Conservation (phyloP, 2,113 vertebrate species). For the Melanostigma gelatinosum region DNA sequence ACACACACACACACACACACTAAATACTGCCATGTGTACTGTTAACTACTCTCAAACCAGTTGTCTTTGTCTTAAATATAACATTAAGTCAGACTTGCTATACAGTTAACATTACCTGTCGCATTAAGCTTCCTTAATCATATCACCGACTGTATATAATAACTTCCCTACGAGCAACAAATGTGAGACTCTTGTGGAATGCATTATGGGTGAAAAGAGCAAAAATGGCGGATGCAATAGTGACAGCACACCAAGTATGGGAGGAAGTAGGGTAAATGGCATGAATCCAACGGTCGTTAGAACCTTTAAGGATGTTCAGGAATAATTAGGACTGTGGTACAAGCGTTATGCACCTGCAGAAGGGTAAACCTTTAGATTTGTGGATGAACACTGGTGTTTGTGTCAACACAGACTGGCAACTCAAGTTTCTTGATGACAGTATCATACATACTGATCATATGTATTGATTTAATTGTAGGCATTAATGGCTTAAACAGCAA, state of each 20-base stretch:
- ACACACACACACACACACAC: background rate
- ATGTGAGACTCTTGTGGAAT: background rate
- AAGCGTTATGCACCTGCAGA: background rate
- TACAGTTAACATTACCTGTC: background rate
- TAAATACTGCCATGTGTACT: slow-evolving; percentile 2
- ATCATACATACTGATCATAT: background rate
- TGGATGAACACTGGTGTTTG: slow-evolving; percentile 28
- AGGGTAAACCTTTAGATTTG: slow-evolving; percentile 20
- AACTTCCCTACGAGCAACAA: background rate
- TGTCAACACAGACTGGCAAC: slow-evolving; percentile 3
- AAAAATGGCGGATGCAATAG: background rate
- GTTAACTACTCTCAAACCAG: background rate
- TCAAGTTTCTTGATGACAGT: background rate
- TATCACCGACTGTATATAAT: background rate
- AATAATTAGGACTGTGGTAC: background rate
- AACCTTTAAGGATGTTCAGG: no score
- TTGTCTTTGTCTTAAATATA: background rate
- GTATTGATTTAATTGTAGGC: background rate
- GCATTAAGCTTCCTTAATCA: background rate
- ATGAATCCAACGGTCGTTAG: background rate
- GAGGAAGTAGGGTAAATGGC: no score
- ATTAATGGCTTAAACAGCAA: background rate
- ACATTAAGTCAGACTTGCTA: background rate
- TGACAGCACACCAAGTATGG: no score
- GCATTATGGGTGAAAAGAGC: background rate